Evolutionary conservation across 2,888 invertebrate genomes (phyloP), one percentile per base, ranked within the genome.

Genomic region (Drosophila ezoana): DNA sequence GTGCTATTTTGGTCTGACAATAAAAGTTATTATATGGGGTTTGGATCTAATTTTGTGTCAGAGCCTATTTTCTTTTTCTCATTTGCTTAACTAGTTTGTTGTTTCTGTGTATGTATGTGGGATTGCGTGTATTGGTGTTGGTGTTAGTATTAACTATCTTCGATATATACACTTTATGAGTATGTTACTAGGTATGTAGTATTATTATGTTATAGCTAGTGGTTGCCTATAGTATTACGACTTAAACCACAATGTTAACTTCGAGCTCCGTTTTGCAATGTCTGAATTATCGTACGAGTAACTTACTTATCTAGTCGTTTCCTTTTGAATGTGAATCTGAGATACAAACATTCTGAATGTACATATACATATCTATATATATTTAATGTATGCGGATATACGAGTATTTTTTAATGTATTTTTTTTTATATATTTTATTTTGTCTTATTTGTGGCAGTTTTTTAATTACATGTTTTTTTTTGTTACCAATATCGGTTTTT

Each of bases 231-330:
- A 76, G 75, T 74, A 67, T 73, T 82, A 72, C 47, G 70, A 73
- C 87, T 87, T 87, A 87, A 72, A 72, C 63, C 74, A 68, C 90
- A 90, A 91, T 92, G 92, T 92, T 92, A 92, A 92, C 92, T 92
- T 92, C 89, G 90, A 91, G 89, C 90, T 90, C 88, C 89, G 83
- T 87, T 79, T 76, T 80, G 75, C 75, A 69, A 65, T 86, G 63
- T 76, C 56, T 62, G 57, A 78, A 59, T 52, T 74, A 68, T 78
- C 74, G 23, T 73, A 78, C 67, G 62, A 73, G 74, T 79, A 51
- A 37, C 87, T 88, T 88, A 88, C 41, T 54, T 60, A 47, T 53
- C 80, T 88, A 86, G 38, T 60, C 61, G 16, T 57, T 56, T 67
- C 20, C 11, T 59, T 49, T 54, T 44, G 49, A 28, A 56, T 60